Evolutionary conservation across 2,113 vertebrate genomes (phyloP).

Genomic region (Chionomys nivalis): DNA sequence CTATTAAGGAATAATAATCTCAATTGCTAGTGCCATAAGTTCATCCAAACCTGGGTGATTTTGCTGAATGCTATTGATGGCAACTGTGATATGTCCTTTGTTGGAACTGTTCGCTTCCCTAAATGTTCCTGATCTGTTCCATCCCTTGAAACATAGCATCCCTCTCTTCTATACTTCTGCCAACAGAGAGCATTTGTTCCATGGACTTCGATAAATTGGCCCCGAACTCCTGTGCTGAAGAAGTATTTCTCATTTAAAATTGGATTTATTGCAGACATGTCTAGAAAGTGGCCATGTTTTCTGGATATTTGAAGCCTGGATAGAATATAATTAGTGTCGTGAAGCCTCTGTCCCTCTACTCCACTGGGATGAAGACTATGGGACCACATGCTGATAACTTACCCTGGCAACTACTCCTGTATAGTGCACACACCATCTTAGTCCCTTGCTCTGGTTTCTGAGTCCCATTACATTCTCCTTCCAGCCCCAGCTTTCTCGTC

Average conservation of each 20-base stretch:
- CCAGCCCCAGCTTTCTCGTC: neutral
- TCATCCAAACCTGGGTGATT: neutral
- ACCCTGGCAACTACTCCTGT: neutral
- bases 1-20: neutral
- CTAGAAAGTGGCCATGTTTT: slow-evolving; percentile 62
- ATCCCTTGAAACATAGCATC: neutral
- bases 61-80: neutral
- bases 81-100: neutral
- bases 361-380: slow-evolving; percentile 16
- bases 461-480: neutral
- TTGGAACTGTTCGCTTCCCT: neutral
- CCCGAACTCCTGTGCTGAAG: slow-evolving; percentile 40
- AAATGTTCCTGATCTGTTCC: neutral
- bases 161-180: slow-evolving; percentile 4
- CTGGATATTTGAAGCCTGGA: slow-evolving; percentile 14
- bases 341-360: neutral
- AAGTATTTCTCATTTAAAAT: slow-evolving; percentile 71
- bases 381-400: slow-evolving; percentile 2
- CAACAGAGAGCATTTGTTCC: slow-evolving; percentile 36
- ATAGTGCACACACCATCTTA: neutral
- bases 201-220: slow-evolving; percentile 53
- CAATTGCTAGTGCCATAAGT: neutral
- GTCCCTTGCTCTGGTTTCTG: neutral
- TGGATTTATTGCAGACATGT: slow-evolving; percentile 52
- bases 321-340: neutral